phyloP scores from a whole-genome alignment of 2,888 invertebrate genomes.

The Tipula helvola region DNA sequence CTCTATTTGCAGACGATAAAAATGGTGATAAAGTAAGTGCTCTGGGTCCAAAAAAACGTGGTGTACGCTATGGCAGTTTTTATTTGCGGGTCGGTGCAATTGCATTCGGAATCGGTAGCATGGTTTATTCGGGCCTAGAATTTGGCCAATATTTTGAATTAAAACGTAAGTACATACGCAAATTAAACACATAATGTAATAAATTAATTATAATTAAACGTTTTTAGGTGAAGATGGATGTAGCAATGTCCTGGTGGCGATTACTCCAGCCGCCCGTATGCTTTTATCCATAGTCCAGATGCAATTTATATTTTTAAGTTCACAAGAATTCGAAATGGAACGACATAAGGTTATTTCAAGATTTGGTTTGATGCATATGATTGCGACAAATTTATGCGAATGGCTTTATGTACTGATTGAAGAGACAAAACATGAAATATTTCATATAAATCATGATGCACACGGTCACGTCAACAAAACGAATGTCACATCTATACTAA shows the following conservation, averaged over 20 bases:
- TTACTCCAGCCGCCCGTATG: constrained; percentile 64
- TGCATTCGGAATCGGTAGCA: constrained; percentile 41
- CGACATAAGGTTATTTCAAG: constrained; percentile 52
- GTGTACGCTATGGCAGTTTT: constrained; percentile 58
- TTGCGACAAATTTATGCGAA: constrained; percentile 76
- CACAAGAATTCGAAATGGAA: constrained; percentile 49
- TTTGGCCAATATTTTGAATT: constrained; percentile 57
- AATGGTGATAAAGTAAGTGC: constrained; percentile 5
- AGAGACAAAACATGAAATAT: constrained; percentile 70
- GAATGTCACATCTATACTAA: not conserved
- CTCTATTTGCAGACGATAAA: not conserved
- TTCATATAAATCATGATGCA: constrained; percentile 42
- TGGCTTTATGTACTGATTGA: constrained; percentile 72
- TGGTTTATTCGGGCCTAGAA: constrained; percentile 50
- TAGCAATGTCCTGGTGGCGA: constrained; percentile 44
- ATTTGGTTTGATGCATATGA: constrained; percentile 82
- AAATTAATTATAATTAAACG: not conserved
- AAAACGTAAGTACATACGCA: constrained; percentile 23
- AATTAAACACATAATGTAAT: not conserved
- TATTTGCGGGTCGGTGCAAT: constrained; percentile 67
- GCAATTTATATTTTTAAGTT: constrained; percentile 79
- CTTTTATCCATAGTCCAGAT: constrained; percentile 70
- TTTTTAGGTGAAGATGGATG: constrained; percentile 38
- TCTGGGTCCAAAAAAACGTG: constrained; percentile 11
- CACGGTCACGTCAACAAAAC: not conserved